Conservation (phyloP, 1,140 invertebrate species). For the Hyphantria cunea region DNA sequence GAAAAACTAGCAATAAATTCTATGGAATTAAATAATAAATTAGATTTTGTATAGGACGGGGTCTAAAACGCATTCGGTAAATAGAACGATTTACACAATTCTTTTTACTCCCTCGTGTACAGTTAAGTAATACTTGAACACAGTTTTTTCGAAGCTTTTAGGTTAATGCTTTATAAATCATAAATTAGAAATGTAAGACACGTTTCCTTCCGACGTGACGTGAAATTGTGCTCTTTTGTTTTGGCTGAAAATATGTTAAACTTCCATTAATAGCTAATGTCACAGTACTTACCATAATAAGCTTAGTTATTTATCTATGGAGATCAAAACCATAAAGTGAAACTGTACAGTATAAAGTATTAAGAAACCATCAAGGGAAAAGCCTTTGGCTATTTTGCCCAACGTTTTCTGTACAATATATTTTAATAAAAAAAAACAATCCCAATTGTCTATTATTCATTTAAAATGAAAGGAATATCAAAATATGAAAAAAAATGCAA, state of each 20-base stretch:
- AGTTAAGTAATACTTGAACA: slow-evolving; percentile 41
- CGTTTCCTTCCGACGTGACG: slow-evolving; percentile 33
- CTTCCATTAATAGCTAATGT: slow-evolving; percentile 29
- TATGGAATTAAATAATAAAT: no score
- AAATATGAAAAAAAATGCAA: slow-evolving; percentile 11
- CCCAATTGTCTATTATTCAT: background rate
- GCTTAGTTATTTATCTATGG: background rate
- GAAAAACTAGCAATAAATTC: no score
- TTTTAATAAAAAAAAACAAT: background rate
- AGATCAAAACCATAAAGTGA: background rate
- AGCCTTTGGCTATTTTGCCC: background rate
- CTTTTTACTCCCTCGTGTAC: slow-evolving; percentile 36
- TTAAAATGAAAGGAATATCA: slow-evolving; percentile 2
- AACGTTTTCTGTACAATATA: background rate
- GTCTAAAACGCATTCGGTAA: slow-evolving; percentile 18
- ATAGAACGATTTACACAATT: slow-evolving; percentile 33
- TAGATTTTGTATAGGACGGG: slow-evolving; percentile 21
- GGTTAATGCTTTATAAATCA: slow-evolving; percentile 55
- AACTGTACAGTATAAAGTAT: no score
- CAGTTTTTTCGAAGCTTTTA: slow-evolving; percentile 48
- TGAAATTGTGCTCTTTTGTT: slow-evolving; percentile 35
- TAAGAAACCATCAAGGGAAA: no score
- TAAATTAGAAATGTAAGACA: slow-evolving; percentile 46
- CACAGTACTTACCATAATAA: slow-evolving; percentile 19
- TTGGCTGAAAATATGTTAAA: slow-evolving; percentile 27